Conservation (phyloP, 1,140 invertebrate genomes). For the Paraescarpia echinospica region DNA sequence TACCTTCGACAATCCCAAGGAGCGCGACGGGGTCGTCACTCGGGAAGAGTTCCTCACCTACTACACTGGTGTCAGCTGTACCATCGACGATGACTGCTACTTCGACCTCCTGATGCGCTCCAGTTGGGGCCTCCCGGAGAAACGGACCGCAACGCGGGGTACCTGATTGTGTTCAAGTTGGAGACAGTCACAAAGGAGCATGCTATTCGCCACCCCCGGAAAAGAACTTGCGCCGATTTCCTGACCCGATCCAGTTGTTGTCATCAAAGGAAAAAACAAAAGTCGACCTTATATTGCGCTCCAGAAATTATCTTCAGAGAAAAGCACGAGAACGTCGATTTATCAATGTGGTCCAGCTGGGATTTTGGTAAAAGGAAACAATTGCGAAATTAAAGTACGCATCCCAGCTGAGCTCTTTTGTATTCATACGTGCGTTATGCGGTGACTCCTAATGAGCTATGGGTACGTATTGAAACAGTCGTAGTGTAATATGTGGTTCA, state of each 20-base stretch:
- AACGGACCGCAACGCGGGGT: not conserved
- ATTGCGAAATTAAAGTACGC: not conserved
- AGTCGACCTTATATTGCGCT: not conserved
- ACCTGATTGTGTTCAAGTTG: not conserved
- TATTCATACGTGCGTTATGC: not conserved
- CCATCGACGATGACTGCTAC: conserved; percentile 89
- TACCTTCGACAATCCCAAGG: conserved; percentile 70
- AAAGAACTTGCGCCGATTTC: not conserved
- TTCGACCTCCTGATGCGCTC: conserved; percentile 95
- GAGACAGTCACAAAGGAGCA: not conserved
- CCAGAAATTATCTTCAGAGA: not conserved
- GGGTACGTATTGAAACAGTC: not conserved
- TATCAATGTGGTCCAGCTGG: not conserved
- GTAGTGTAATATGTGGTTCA: not conserved
- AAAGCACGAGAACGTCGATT: not conserved
- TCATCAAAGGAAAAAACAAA: not conserved
- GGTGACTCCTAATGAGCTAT: not conserved
- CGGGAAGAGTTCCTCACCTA: conserved; percentile 93
- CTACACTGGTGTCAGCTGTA: conserved; percentile 88
- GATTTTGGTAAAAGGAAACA: not conserved
- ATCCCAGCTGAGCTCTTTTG: not conserved
- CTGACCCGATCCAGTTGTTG: not conserved
- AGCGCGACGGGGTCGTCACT: conserved; percentile 67
- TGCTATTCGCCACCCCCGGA: not conserved
- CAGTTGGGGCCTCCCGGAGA: conserved; percentile 63